Percentiles rank a stretch among this genome's conserved stretches.
phyloP scores from a whole-genome alignment of 2,797 vertebrate genomes.

The Mormyrops attenuatus region DNA sequence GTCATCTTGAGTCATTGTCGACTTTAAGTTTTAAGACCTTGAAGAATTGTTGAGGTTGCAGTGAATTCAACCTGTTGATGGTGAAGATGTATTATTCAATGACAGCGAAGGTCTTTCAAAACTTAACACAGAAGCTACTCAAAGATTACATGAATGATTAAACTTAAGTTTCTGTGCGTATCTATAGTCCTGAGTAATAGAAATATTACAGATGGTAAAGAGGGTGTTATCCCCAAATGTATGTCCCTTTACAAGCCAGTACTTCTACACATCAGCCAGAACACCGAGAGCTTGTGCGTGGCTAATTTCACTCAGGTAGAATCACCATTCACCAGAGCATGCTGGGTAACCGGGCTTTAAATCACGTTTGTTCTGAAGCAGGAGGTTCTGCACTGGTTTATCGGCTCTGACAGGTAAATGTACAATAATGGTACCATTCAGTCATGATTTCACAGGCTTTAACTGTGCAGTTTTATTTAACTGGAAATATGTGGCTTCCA shows the following conservation, averaged over 20 bases:
- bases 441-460: background rate
- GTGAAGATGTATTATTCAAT: background rate
- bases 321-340: background rate
- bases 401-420: slow-evolving; percentile 10
- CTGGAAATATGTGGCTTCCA: background rate
- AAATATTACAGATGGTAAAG: background rate
- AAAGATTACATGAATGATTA: background rate
- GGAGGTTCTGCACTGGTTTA: background rate
- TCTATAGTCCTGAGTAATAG: background rate
- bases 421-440: background rate
- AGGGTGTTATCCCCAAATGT: background rate
- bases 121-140: too few relatives aligned
- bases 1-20: background rate
- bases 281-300: background rate
- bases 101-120: background rate
- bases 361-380: background rate
- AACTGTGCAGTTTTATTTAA: background rate
- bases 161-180: background rate
- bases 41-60: background rate
- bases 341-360: background rate
- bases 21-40: background rate
- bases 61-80: background rate
- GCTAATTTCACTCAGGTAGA: background rate
- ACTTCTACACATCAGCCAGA: background rate
- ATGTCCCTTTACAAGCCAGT: background rate